Conservation (phyloP, 2,113 vertebrate species). For the Verasper variegatus region DNA sequence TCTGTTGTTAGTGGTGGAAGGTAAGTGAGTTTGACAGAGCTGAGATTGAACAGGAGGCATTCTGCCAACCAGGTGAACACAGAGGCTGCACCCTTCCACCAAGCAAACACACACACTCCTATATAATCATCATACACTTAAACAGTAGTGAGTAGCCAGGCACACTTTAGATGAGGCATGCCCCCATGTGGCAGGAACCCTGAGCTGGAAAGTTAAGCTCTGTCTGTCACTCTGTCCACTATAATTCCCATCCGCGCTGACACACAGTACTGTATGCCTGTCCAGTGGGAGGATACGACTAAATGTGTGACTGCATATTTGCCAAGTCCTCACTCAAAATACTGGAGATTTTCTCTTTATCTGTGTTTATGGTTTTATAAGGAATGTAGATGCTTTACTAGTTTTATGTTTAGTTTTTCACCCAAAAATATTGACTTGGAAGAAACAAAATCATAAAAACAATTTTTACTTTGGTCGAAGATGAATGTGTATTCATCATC, state of each 20-base stretch:
- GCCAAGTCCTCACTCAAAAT: constrained; percentile 6
- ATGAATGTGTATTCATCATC: no score
- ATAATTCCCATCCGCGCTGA: constrained; percentile 33
- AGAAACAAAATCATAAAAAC: no score
- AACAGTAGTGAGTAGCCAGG: constrained; percentile 18
- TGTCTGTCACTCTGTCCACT: constrained; percentile 34
- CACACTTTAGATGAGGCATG: constrained; percentile 43
- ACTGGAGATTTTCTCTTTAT: not conserved
- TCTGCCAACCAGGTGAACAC: constrained; percentile 71
- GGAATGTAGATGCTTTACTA: not conserved
- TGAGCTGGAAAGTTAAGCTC: constrained; percentile 25
- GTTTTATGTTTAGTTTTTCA: no score
- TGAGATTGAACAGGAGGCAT: constrained; percentile 81
- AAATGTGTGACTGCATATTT: constrained; percentile 18
- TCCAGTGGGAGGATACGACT: constrained; percentile 6
- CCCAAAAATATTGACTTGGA: no score
- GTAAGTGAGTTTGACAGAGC: constrained; percentile 81
- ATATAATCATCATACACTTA: constrained; percentile 14
- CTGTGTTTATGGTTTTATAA: not conserved
- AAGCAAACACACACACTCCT: constrained; percentile 26
- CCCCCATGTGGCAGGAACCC: constrained; percentile 57
- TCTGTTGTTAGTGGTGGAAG: constrained; percentile 78
- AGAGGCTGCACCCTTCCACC: constrained; percentile 34
- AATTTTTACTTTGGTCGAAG: no score
- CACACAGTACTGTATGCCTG: not conserved